A percentile compares a stretch with the other conserved stretches of the same genome.
Conservation (phyloP, 1,140 invertebrate genomes). For the Ditylenchus dipsaci region DNA sequence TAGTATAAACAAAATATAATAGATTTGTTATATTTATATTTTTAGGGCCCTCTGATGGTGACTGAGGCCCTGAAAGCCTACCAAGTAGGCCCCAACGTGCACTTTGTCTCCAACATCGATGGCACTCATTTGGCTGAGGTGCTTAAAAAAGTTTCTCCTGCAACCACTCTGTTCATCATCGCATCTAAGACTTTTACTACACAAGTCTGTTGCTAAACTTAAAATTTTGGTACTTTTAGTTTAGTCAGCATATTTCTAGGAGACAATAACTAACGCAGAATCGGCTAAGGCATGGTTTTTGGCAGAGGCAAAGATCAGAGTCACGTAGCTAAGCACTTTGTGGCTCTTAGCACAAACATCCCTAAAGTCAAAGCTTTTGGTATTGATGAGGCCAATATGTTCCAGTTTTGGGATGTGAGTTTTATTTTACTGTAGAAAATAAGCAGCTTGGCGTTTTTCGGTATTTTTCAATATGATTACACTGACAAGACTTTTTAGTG, state of each 20-base stretch:
- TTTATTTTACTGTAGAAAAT: neutral
- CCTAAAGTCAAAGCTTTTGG: conserved; percentile 64
- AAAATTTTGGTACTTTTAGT: neutral
- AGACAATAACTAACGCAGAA: conserved; percentile 96
- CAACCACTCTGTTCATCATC: conserved; percentile 93
- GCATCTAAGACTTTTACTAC: conserved; percentile 99
- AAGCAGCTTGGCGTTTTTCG: too few relatives aligned
- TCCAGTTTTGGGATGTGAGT: conserved; percentile 90
- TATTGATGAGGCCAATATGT: conserved; percentile 94
- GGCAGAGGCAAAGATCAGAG: conserved; percentile 72
- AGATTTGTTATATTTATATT: conserved; percentile 24
- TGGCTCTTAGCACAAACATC: conserved; percentile 90
- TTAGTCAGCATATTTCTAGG: conserved; percentile 58
- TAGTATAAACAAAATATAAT: neutral
- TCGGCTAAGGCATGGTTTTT: conserved; percentile 95
- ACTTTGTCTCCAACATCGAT: conserved; percentile 99
- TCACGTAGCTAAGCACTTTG: conserved; percentile 91
- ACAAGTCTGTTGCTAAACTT: conserved; percentile 62
- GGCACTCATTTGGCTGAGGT: conserved; percentile 91
- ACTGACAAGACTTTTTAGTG: conserved; percentile 62
- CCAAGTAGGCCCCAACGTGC: conserved; percentile 76
- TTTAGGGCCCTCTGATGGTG: conserved; percentile 90
- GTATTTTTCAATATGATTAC: too few relatives aligned
- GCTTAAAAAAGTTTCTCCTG: conserved; percentile 82
- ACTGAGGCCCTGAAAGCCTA: conserved; percentile 93